Evolutionary conservation across 2,888 invertebrate species (phyloP), one percentile per base, ranked within the genome.

Genomic region (Caenorhabditis sulstoni): DNA sequence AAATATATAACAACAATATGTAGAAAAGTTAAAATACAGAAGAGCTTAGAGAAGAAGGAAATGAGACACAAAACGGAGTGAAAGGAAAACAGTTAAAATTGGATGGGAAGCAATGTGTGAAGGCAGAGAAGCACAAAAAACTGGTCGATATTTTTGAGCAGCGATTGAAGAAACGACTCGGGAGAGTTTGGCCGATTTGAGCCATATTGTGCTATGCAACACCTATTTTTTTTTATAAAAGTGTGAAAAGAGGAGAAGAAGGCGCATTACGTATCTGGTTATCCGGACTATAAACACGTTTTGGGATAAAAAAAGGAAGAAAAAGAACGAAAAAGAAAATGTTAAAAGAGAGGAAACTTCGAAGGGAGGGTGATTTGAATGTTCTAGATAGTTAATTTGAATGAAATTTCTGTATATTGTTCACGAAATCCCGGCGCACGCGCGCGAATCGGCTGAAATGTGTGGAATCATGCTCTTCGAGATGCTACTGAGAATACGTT

Each of bases 211-310:
- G 67, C 75, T 55, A 50, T 61, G 29, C 39, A 64, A 58, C 67
- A 64, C 62, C 61, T 66, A 41, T 66, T 61, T 52, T 37, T 57
- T 52, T 37, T 57, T 41, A 57, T 57, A 64, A 53, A 64, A 61
- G 64, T 35, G 45, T 41, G 58, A 49, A 59, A 77, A 53, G 23
- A 62, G 12, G 20, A 39, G n/a, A 22, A 29, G 62, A 78, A 78
- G 78, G 73, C 78, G 71, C 70, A 65, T 78, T 66, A 58, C 58
- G 53, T 71, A 62, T 55, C 61, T 53, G 61, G 66, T 59, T 78
- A 78, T 78, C 78, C 78, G 78, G 73, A 77, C 77, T 77, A 77
- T 77, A 66, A 71, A 77, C 77, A 77, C 77, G 77, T 77, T 77
- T 77, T 66, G 64, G 29, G 68, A 58, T 58, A 67, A 76, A 76